Conservation (phyloP, 2,797 vertebrate genomes). For the Sebastes steindachneri region DNA sequence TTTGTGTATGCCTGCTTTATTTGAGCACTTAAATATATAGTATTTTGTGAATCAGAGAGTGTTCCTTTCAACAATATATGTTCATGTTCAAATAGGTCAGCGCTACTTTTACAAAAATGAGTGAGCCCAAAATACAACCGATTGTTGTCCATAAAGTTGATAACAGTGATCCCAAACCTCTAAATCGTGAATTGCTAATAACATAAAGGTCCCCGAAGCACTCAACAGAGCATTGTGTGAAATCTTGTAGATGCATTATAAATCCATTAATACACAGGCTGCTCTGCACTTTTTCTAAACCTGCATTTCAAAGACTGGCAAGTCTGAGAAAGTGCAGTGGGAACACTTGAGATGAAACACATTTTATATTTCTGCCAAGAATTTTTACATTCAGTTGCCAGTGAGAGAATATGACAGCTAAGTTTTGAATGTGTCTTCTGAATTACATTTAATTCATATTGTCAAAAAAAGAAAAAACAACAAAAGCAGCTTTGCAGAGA, state of each 20-base stretch:
- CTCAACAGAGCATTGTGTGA: neutral
- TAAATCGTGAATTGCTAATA: neutral
- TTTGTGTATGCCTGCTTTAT: neutral
- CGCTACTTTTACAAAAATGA: neutral
- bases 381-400: neutral
- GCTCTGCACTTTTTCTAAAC: neutral
- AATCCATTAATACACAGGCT: neutral
- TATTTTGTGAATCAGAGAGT: neutral
- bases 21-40: constrained; percentile 4
- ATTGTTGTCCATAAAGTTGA: neutral
- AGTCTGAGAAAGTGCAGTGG: neutral
- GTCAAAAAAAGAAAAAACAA: neutral
- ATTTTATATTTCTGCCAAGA: neutral
- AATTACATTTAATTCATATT: neutral
- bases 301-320: neutral
- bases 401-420: neutral
- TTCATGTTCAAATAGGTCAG: neutral
- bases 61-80: neutral
- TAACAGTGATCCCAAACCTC: neutral
- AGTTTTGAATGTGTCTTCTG: neutral
- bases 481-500: neutral
- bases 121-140: neutral
- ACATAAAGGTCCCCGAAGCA: neutral
- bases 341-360: neutral
- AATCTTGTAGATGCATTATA: neutral